Conservation (phyloP, 1,140 invertebrate genomes). For the Euborellia annulipes region DNA sequence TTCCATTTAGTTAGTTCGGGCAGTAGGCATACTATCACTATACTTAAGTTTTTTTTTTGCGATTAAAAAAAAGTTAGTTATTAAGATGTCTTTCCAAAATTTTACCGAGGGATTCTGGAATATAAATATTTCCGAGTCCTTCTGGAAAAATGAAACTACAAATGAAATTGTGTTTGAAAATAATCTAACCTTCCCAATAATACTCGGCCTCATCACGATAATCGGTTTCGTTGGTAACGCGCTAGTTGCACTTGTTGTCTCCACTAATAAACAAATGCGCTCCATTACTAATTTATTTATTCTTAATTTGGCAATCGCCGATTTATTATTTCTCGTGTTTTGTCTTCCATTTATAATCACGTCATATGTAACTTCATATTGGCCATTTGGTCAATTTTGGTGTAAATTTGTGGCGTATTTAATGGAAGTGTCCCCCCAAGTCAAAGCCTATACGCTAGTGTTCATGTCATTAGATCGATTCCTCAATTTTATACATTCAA, state of each 20-base stretch:
- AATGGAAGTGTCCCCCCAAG: slow-evolving; percentile 80
- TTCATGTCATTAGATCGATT: slow-evolving; percentile 91
- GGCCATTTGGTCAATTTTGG: slow-evolving; percentile 84
- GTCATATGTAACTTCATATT: slow-evolving; percentile 69
- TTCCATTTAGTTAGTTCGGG: no score
- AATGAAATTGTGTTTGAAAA: not conserved
- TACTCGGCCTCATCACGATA: slow-evolving; percentile 76
- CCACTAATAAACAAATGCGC: slow-evolving; percentile 76
- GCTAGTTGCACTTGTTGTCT: slow-evolving; percentile 44
- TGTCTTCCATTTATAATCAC: slow-evolving; percentile 88
- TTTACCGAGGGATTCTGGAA: no score
- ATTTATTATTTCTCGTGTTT: slow-evolving; percentile 86
- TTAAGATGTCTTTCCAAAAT: no score
- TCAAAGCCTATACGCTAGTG: slow-evolving; percentile 85
- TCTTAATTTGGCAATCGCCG: slow-evolving; percentile 74
- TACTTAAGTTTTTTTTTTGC: no score
- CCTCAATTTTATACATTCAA: slow-evolving; percentile 88
- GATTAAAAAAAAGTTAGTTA: no score
- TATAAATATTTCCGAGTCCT: no score
- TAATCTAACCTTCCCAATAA: slow-evolving; percentile 56
- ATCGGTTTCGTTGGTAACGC: slow-evolving; percentile 78
- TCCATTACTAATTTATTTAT: slow-evolving; percentile 88
- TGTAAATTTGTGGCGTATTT: slow-evolving; percentile 76
- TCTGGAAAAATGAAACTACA: not conserved
- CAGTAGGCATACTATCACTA: no score